A percentile compares a stretch with the other conserved stretches of the same genome.
Evolutionary conservation across 1,140 invertebrate species (phyloP).

Genomic region (Oppia nitens): DNA sequence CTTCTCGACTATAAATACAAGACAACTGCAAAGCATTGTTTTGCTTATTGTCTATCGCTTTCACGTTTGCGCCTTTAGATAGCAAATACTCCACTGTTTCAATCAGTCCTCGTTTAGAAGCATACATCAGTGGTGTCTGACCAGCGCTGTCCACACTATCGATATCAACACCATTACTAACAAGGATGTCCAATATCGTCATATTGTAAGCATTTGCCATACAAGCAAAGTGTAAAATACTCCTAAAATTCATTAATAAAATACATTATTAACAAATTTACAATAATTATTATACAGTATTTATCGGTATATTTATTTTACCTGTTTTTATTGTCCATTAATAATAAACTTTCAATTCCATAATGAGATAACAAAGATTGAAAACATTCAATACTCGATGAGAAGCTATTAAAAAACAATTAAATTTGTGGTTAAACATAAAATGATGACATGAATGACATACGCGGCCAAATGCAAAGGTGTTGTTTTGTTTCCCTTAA

Average conservation of each 20-base stretch:
- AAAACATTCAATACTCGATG: neutral
- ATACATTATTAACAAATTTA: constrained; percentile 1
- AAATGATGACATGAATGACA: neutral
- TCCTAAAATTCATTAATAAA: neutral
- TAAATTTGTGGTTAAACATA: neutral
- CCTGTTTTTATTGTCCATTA: neutral
- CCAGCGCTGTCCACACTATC: constrained; percentile 25
- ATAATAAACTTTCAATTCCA: neutral
- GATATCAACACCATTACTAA: constrained; percentile 29
- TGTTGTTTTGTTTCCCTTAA: neutral
- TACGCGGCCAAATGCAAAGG: constrained; percentile 12
- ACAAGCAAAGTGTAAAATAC: constrained; percentile 8
- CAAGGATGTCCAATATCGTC: neutral
- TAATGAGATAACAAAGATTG: neutral
- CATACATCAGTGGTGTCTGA: constrained; percentile 42
- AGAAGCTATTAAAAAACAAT: constrained; percentile 1
- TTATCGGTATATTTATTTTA: neutral
- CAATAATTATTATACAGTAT: neutral
- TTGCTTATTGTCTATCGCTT: constrained; percentile 32
- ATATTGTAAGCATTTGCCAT: constrained; percentile 3
- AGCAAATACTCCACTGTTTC: constrained; percentile 36
- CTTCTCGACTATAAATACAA: constrained; percentile 36
- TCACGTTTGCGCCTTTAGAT: constrained; percentile 32
- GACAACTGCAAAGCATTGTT: constrained; percentile 44
- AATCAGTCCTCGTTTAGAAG: constrained; percentile 41